Percentiles rank a stretch among this genome's conserved stretches.
Conservation (phyloP, 2,888 invertebrate species). For the Griposia aprilina region DNA sequence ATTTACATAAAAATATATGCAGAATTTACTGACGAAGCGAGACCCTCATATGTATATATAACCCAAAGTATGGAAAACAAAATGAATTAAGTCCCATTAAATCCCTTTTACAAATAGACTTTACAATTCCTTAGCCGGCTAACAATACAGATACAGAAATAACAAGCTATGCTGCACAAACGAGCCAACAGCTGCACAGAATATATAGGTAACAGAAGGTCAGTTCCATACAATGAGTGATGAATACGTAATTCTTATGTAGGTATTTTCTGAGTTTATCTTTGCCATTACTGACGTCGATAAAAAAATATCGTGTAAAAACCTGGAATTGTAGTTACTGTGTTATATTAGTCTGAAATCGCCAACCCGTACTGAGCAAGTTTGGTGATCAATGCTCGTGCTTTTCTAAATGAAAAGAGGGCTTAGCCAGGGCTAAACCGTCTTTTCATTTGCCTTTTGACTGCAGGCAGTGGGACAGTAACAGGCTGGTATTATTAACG, state of each 20-base stretch:
- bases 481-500: no score
- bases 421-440: no score
- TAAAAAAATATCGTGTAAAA: not conserved
- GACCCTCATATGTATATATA: not conserved
- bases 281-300: not conserved
- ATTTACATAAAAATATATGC: no score
- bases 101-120: not conserved
- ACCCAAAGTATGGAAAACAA: not conserved
- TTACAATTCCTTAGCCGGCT: not conserved
- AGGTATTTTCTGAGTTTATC: not conserved
- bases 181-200: not conserved
- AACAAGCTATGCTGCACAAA: slow-evolving; percentile 43
- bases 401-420: no score
- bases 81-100: slow-evolving; percentile 3
- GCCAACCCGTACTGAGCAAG: not conserved
- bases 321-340: not conserved
- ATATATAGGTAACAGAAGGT: not conserved
- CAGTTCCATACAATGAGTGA: not conserved
- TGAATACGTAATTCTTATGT: not conserved
- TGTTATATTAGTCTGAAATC: not conserved
- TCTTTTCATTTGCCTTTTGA: no score
- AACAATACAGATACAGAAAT: slow-evolving; percentile 16
- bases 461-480: no score
- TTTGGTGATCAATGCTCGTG: no score
- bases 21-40: not conserved